Conservation (phyloP, 2,888 invertebrate species). For the Torymus tubicola region DNA sequence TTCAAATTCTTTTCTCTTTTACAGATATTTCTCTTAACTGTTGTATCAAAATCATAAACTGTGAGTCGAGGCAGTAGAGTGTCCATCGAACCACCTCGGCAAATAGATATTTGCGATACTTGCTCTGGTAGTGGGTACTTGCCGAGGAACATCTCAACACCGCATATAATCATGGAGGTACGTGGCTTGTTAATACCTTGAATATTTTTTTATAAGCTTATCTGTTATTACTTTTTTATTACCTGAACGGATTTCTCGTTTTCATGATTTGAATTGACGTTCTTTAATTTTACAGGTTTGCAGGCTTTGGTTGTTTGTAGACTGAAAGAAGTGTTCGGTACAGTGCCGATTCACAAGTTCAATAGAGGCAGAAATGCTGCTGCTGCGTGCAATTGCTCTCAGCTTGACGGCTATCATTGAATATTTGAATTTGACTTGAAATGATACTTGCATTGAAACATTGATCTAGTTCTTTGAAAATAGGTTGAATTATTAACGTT, state of each 20-base stretch:
- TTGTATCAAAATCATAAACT: constrained; percentile 17
- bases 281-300: background rate
- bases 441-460: no score
- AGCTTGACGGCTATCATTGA: no score
- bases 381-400: no score
- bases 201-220: background rate
- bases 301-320: background rate
- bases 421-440: no score
- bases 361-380: no score
- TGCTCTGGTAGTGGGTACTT: constrained; percentile 45
- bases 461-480: no score
- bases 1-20: constrained; percentile 16
- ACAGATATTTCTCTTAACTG: constrained; percentile 19
- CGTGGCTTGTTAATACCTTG: constrained; percentile 19
- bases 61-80: constrained; percentile 23
- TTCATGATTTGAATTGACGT: no score
- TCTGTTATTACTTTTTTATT: background rate
- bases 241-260: background rate
- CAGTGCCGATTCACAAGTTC: no score
- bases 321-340: background rate
- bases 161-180: constrained; percentile 56
- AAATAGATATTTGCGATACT: constrained; percentile 36
- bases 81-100: constrained; percentile 35
- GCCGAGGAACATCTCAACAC: constrained; percentile 49
- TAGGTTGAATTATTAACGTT: no score